These are phyloP conservation scores for Triplophysa tibetana DNA, from an alignment of 2,113 vertebrate genomes.

Conservation along the genomic window DNA sequence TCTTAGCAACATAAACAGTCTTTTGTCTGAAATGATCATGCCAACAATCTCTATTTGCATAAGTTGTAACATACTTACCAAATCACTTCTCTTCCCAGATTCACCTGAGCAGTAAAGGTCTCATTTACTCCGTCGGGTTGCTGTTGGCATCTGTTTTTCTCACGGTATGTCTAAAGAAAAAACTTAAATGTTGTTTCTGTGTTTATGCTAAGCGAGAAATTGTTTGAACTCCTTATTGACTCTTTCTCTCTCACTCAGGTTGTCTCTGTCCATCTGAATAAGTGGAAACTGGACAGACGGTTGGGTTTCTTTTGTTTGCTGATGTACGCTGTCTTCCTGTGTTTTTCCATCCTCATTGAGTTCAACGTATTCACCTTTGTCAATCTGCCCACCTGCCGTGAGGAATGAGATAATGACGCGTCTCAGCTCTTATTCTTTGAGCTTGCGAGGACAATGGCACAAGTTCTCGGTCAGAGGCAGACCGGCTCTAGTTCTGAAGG, in stretches of 20 bases:
- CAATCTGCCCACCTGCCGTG: conserved; percentile 95
- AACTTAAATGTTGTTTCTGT: neutral
- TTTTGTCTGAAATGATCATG: neutral
- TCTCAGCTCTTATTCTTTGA: conserved; percentile 31
- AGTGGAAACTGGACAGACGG: conserved; percentile 92
- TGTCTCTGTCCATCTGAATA: conserved; percentile 92
- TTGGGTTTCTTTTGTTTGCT: conserved; percentile 87
- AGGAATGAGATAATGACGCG: conserved; percentile 50
- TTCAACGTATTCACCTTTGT: conserved; percentile 99
- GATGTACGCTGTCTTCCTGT: conserved; percentile 93
- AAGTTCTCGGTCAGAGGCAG: conserved; percentile 38
- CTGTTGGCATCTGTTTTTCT: conserved; percentile 93
- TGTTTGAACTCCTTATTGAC: neutral
- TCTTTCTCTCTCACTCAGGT: conserved; percentile 74
- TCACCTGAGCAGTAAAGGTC: conserved; percentile 92
- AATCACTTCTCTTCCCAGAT: conserved; percentile 77
- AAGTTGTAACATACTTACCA: neutral
- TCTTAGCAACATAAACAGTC: neutral
- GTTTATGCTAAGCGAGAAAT: neutral
- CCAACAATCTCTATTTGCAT: neutral
- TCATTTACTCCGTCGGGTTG: conserved; percentile 95
- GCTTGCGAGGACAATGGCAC: conserved; percentile 31
- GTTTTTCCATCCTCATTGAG: conserved; percentile 98
- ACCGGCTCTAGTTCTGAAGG: conserved; percentile 35
- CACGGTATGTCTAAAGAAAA: conserved; percentile 80